Evolutionary conservation across 1,140 invertebrate species (phyloP).

Genomic region (Drosophila pseudoobscura): DNA sequence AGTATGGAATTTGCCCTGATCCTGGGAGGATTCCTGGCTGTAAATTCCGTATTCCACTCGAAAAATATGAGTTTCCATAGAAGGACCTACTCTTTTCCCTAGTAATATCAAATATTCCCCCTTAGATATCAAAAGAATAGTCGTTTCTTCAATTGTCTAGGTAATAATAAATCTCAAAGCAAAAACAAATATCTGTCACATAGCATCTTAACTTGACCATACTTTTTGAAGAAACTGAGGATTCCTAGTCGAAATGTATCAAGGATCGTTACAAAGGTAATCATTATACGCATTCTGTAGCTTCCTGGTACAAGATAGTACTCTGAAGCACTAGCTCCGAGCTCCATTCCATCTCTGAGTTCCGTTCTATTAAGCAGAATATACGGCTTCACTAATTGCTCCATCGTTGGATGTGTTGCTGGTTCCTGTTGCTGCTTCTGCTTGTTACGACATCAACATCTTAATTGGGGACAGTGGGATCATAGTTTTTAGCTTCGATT

Average conservation of each 20-base stretch:
- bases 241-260: not conserved
- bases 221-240: not conserved
- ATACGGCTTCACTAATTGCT: constrained; percentile 65
- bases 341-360: constrained; percentile 30
- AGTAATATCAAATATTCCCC: too few species aligned
- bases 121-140: too few species aligned
- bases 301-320: too few species aligned
- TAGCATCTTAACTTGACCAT: too few species aligned
- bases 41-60: not conserved
- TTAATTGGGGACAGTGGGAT: constrained; percentile 51
- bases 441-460: constrained; percentile 54
- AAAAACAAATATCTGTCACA: too few species aligned
- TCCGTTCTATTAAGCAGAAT: constrained; percentile 54
- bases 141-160: too few species aligned
- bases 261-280: too few species aligned
- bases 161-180: too few species aligned
- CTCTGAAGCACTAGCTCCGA: not conserved
- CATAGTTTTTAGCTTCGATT: constrained; percentile 40
- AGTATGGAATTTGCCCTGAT: too few species aligned
- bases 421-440: constrained; percentile 13
- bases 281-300: too few species aligned
- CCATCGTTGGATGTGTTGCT: constrained; percentile 33
- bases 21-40: not conserved
- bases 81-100: too few species aligned
- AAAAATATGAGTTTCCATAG: too few species aligned